Percentiles rank a stretch among this genome's conserved stretches.
These are phyloP conservation scores for Otolemur crassicaudatus DNA, from an alignment of 2,797 vertebrate species.

Conservation along the genomic window DNA sequence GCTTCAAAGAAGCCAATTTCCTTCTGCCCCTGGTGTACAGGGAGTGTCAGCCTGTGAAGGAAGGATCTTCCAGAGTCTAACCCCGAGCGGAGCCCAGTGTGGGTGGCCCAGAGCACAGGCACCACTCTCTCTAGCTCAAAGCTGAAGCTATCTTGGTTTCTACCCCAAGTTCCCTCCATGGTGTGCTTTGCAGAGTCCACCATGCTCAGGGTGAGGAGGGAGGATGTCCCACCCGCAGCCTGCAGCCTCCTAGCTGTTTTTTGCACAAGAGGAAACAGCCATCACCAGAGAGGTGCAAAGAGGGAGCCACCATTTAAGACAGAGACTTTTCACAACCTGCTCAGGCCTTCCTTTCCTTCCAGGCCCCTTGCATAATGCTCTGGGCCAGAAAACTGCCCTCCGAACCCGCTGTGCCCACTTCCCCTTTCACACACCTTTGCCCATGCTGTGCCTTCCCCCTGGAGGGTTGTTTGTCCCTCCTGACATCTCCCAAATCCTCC, in stretches of 20 bases:
- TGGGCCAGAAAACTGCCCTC: background rate
- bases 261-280: background rate
- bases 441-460: background rate
- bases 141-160: background rate
- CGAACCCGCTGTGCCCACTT: background rate
- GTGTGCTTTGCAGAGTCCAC: background rate
- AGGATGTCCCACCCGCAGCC: background rate
- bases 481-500: background rate
- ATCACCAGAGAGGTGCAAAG: background rate
- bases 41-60: background rate
- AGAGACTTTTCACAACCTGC: constrained; percentile 17
- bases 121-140: background rate
- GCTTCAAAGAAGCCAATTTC: background rate
- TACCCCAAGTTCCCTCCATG: background rate
- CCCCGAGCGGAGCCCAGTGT: background rate
- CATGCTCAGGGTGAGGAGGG: background rate
- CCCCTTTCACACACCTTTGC: background rate
- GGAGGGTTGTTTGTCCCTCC: accelerated
- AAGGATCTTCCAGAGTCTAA: background rate
- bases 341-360: background rate
- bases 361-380: background rate
- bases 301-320: background rate
- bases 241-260: background rate
- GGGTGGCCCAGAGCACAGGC: background rate
- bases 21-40: background rate